Evolutionary conservation across 2,888 invertebrate genomes (phyloP).

Genomic region (Hecatera dysodea): DNA sequence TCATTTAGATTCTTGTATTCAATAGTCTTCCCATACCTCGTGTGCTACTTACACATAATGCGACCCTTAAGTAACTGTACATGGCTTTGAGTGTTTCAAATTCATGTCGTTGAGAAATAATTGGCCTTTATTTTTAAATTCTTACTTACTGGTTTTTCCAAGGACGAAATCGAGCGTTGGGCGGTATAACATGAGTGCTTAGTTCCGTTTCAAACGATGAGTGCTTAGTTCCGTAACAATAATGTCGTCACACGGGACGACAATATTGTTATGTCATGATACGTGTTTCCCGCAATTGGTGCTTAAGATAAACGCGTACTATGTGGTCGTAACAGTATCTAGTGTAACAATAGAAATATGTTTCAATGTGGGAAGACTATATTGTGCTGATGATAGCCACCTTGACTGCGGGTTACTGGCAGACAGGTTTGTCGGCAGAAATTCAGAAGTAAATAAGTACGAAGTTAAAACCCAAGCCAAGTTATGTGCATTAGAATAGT

Average conservation of each 20-base stretch:
- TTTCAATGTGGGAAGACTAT: not conserved
- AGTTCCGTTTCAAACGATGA: slow-evolving; percentile 10
- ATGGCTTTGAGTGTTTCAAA: slow-evolving; percentile 36
- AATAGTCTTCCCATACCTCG: slow-evolving; percentile 22
- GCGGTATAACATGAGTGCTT: slow-evolving; percentile 1
- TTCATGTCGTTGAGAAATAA: slow-evolving; percentile 43
- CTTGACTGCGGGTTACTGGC: no score
- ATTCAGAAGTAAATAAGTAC: no score
- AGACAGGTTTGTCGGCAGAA: no score
- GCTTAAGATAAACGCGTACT: slow-evolving; percentile 16
- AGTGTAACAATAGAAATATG: not conserved
- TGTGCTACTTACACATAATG: slow-evolving; percentile 26
- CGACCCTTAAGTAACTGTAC: slow-evolving; percentile 42
- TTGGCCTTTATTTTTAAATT: slow-evolving; percentile 43
- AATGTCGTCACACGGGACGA: no score
- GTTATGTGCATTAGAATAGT: no score
- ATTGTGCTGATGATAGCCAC: no score
- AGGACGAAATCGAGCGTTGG: slow-evolving; percentile 1
- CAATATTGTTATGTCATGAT: not conserved
- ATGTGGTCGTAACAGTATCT: slow-evolving; percentile 6
- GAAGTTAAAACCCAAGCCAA: no score
- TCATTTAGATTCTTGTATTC: slow-evolving; percentile 22
- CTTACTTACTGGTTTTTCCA: slow-evolving; percentile 24
- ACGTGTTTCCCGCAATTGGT: slow-evolving; percentile 8
- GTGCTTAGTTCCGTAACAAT: no score